These are phyloP conservation scores for Ochropleura leucogaster DNA, from an alignment of 2,888 invertebrate genomes.

Conservation along the genomic window DNA sequence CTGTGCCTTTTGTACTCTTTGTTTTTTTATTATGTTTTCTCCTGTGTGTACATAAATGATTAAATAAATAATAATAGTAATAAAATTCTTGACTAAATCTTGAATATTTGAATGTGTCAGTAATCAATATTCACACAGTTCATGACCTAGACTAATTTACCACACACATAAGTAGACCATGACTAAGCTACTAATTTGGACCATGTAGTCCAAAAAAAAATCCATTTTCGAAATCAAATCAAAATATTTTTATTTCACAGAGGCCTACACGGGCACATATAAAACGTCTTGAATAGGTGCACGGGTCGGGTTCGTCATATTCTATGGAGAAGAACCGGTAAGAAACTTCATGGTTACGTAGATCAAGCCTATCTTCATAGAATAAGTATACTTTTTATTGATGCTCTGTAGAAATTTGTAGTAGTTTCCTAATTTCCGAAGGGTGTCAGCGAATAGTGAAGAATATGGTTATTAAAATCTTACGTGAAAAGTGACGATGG, in stretches of 20 bases:
- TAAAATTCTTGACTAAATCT: not conserved
- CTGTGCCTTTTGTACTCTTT: too few species aligned
- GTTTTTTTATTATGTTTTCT: too few species aligned
- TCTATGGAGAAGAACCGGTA: too few species aligned
- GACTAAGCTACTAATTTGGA: not conserved
- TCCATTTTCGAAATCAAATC: too few species aligned
- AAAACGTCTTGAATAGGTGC: too few species aligned
- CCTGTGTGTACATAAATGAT: too few species aligned
- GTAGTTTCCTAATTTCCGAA: not conserved
- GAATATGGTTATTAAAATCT: conserved; percentile 69
- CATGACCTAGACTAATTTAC: not conserved
- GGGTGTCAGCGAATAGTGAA: not conserved
- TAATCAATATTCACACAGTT: not conserved
- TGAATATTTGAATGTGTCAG: not conserved
- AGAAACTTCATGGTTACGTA: too few species aligned
- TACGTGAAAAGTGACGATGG: conserved; percentile 95
- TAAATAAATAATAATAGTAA: too few species aligned
- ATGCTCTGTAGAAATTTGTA: not conserved
- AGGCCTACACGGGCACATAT: too few species aligned
- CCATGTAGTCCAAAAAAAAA: too few species aligned
- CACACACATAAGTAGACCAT: not conserved
- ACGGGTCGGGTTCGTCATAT: too few species aligned
- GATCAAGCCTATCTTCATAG: not conserved
- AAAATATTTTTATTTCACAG: too few species aligned
- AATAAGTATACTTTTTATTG: not conserved